Evolutionary conservation across 2,113 vertebrate species (phyloP), one percentile per base, ranked within the genome.

Genomic region (Stigmatopora nigra): DNA sequence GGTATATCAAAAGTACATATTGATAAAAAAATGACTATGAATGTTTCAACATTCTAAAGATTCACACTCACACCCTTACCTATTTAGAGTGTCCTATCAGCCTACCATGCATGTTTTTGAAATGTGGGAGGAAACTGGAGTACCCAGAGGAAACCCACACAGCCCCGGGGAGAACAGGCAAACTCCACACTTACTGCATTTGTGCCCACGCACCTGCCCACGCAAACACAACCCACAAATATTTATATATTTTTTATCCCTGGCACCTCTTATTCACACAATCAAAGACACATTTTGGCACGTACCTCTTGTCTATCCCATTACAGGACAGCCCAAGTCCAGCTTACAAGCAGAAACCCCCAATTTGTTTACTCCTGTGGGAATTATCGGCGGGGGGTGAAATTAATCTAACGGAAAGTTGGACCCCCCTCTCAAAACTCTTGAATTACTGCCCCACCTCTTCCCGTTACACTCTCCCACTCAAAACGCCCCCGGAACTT

Each of bases 291-390:
- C 16, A 64, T 38, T 35, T 61, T 55, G 51, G 52, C 55, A 64
- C 7, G 64, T 67, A 71, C 53, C 59, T 69, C 63, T 59, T 52
- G 68, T 80, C 81, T 78, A 75, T 83, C 80, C 78, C 75, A 80
- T 80, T 81, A 82, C 85, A 82, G 81, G 73, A 82, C 72, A 80
- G 81, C 79, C 79, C 53, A 70, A 72, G 76, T 76, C 76, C 83
- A 75, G 82, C 79, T 80, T 82, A 80, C 76, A 68, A 82, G 71
- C 83, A 88, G 72, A 89, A 88, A 89, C 82, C 75, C 82, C 85
- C 84, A 89, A 89, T 91, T 89, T 89, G 89, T 90, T 89, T 89
- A 87, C 86, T 88, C 84, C 81, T 85, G 74, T 79, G 73, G 82
- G 87, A 87, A 87, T 87, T 87, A 86, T 48, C 66, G 70, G 77